Evolutionary conservation across 1,140 invertebrate species (phyloP), one percentile per base, ranked within the genome.

Genomic region (Daktulosphaira vitifoliae): DNA sequence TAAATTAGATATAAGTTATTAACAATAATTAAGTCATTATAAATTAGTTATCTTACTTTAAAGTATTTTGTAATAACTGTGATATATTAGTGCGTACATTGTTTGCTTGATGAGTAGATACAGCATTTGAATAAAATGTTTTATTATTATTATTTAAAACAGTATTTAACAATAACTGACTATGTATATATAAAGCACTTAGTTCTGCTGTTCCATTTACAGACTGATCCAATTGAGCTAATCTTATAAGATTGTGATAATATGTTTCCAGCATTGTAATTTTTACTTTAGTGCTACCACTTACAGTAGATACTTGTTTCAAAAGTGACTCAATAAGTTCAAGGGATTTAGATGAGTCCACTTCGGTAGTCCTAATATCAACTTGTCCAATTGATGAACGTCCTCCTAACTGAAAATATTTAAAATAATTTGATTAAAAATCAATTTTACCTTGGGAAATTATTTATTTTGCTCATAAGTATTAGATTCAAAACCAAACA

Each of bases 181-280:
- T 77, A 46, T 75, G 71, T 59, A 94, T 85, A 69, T 90, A 94
- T 22, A 92, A 76, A 29, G 87, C 84, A 37, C 88, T 85, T 76
- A 95, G 95, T 72, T 88, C 84, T 0, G 91, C 90, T 20, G 68
- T 53, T 2, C 69, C 68, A 52, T 87, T 84, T 71, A 92, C 83
- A 16, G 79, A 78, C 18, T 83, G 80, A 76, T 96, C 92, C 76
- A 96, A 88, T 75, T 89, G 84, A n/a, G 88, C 82, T n/a, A 93
- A 73, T 66, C 84, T 78, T 70, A 77, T 76, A 16, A 90, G 78
- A 73, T 90, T 87, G 20, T 84, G 79, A 66, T 85, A 84, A 0
- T 87, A 85, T 0, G 83, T 82, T 70, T 85, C 81, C 6, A 89
- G 75, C 64, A 90, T 76, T 22, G 83, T 81, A 1, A 80, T 79